A percentile compares a stretch with the other conserved stretches of the same genome.
These are phyloP conservation scores for Peromyscus eremicus DNA, from an alignment of 2,797 vertebrate species.

Conservation along the genomic window DNA sequence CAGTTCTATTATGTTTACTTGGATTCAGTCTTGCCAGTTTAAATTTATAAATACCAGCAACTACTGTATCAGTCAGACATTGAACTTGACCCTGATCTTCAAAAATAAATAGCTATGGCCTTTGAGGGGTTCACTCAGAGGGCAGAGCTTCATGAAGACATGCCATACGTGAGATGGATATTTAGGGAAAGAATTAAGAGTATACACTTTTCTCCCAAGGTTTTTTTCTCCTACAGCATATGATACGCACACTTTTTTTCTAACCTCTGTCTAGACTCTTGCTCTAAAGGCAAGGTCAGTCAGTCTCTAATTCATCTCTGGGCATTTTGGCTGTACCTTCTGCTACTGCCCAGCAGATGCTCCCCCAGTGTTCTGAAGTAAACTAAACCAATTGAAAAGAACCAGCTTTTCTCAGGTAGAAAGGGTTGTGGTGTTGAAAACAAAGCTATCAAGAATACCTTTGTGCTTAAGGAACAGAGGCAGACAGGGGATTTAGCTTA, in stretches of 20 bases:
- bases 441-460: conserved; percentile 34
- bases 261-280: not conserved
- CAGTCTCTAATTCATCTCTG: not conserved
- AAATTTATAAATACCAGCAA: not conserved
- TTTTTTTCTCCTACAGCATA: conserved; percentile 34
- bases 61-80: not conserved
- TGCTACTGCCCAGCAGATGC: not conserved
- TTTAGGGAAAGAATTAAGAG: conserved; percentile 32
- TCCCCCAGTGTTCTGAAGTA: not conserved
- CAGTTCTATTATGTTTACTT: not conserved
- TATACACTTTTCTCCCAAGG: not conserved
- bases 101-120: not conserved
- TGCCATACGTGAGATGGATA: conserved; percentile 21
- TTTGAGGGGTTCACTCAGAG: not conserved
- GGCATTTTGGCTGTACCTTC: not conserved
- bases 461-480: not conserved
- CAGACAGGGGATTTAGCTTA: not conserved
- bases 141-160: not conserved
- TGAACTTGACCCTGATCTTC: not conserved
- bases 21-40: not conserved
- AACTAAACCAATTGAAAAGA: not conserved
- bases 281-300: conserved; percentile 1
- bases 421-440: not conserved
- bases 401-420: not conserved
- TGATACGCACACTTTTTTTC: not conserved